A percentile compares a stretch with the other conserved stretches of the same genome.
Conservation (phyloP, 2,113 vertebrate genomes). For the Micromys minutus region DNA sequence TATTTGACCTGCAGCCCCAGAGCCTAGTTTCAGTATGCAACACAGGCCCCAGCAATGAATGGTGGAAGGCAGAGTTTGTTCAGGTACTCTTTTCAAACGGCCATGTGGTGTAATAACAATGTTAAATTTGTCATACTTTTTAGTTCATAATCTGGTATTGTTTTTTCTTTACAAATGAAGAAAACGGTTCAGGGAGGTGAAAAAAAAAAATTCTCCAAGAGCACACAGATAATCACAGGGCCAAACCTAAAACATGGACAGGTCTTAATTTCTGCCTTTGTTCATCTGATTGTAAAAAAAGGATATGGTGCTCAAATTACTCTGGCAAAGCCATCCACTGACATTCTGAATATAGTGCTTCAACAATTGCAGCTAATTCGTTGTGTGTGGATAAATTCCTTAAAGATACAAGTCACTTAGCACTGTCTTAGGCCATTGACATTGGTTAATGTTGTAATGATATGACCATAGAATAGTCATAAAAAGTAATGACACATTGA, state of each 20-base stretch:
- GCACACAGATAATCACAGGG: conserved; percentile 12
- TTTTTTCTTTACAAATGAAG: neutral
- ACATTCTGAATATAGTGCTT: conserved; percentile 50
- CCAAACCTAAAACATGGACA: neutral
- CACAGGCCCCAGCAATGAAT: neutral
- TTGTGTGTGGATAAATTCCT: conserved; percentile 19
- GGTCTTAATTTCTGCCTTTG: conserved; percentile 41
- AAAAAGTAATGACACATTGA: conserved; percentile 64
- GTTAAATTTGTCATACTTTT: neutral
- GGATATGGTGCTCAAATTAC: neutral
- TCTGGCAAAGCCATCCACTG: neutral
- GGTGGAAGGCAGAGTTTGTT: neutral
- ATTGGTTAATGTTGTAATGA: conserved; percentile 49
- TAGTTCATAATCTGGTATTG: neutral
- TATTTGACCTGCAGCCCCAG: neutral
- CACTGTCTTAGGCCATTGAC: conserved; percentile 21
- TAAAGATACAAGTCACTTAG: conserved; percentile 56
- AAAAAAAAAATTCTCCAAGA: conserved; percentile 46
- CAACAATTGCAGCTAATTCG: conserved; percentile 25
- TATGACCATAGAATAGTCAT: conserved; percentile 54
- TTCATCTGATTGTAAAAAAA: conserved; percentile 47
- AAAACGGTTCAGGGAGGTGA: conserved; percentile 15
- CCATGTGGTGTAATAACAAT: neutral
- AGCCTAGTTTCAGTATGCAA: neutral
- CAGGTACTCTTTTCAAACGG: neutral